These are phyloP conservation scores for Stegodyphus dumicola DNA, from an alignment of 1,140 invertebrate genomes.

Conservation along the genomic window DNA sequence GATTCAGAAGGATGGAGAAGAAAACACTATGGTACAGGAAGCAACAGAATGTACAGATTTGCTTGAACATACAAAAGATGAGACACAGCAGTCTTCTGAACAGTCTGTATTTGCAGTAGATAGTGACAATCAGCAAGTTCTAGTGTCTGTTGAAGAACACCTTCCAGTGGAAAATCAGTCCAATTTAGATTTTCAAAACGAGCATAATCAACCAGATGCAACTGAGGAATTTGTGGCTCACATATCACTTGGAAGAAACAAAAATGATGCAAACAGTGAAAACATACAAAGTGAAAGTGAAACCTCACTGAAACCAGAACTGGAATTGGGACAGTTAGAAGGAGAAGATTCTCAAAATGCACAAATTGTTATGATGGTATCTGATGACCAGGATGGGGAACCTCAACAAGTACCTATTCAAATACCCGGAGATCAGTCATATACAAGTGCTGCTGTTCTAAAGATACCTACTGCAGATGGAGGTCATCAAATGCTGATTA, in stretches of 20 bases:
- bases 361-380: conserved; percentile 60
- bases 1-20: conserved; percentile 35
- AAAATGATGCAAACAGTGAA: conserved; percentile 2
- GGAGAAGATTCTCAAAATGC: conserved; percentile 41
- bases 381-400: conserved; percentile 40
- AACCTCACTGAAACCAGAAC: conserved; percentile 7
- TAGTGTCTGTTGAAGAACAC: conserved; percentile 23
- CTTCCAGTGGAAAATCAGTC: conserved; percentile 1
- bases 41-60: not conserved
- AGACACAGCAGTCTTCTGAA: conserved; percentile 37
- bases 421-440: conserved; percentile 50
- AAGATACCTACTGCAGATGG: conserved; percentile 61
- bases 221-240: conserved; percentile 47
- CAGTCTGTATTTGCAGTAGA: conserved; percentile 19
- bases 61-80: conserved; percentile 19
- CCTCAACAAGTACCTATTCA: conserved; percentile 42
- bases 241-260: conserved; percentile 27
- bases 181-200: conserved; percentile 3
- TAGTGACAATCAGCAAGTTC: conserved; percentile 36
- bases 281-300: conserved; percentile 18
- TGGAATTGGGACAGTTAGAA: conserved; percentile 36
- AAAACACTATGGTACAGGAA: conserved; percentile 39
- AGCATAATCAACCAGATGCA: conserved; percentile 24
- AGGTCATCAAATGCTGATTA: conserved; percentile 50
- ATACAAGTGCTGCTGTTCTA: conserved; percentile 44